Conservation (phyloP, 2,888 invertebrate species). For the Tuta absoluta region DNA sequence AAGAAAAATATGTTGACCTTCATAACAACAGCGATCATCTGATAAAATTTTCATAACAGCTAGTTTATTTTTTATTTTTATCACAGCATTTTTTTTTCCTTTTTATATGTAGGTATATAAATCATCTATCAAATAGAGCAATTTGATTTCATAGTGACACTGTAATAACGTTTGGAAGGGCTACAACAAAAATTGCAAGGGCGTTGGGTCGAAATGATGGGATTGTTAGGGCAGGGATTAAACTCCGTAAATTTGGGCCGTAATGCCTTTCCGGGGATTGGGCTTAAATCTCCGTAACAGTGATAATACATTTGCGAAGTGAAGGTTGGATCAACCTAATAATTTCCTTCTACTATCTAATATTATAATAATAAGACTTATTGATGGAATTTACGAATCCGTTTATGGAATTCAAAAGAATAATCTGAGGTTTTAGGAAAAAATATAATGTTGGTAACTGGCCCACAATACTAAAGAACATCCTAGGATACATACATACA, state of each 20-base stretch:
- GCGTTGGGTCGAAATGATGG: conserved; percentile 25
- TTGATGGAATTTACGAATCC: too few species aligned
- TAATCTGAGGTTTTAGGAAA: too few species aligned
- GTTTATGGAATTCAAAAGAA: too few species aligned
- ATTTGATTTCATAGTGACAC: conserved; percentile 10
- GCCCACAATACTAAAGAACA: too few species aligned
- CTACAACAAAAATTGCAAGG: conserved; percentile 26
- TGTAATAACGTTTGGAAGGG: conserved; percentile 15
- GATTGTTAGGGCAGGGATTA: conserved; percentile 25
- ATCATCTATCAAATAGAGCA: neutral
- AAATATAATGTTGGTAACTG: too few species aligned
- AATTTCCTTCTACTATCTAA: neutral
- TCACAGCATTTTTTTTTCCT: too few species aligned
- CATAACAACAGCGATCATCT: too few species aligned
- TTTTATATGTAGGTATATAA: too few species aligned
- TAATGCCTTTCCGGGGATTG: conserved; percentile 12
- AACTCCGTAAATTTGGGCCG: conserved; percentile 26
- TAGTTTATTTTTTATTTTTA: too few species aligned
- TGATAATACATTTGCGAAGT: conserved; percentile 11
- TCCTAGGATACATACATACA: too few species aligned
- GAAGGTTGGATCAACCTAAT: neutral
- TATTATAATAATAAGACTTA: neutral
- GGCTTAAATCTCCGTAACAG: conserved; percentile 16
- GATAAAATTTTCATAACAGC: too few species aligned
- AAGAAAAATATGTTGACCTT: too few species aligned